Evolutionary conservation across 2,888 invertebrate genomes (phyloP).

Genomic region (Alcis repandata): DNA sequence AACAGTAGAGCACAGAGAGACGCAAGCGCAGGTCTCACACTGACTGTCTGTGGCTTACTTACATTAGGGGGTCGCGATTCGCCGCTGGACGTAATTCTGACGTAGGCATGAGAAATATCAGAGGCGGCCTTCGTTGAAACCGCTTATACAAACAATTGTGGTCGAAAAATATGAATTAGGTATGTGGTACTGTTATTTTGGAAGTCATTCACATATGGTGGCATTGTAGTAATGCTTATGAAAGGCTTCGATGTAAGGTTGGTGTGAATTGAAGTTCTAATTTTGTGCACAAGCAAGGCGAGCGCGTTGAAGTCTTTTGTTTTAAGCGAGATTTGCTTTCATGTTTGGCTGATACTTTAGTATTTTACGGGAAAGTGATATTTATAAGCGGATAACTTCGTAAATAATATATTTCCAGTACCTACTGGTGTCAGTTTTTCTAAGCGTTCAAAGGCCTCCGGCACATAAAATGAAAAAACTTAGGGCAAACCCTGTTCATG

Average conservation of each 20-base stretch:
- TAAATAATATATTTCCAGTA: too few relatives aligned
- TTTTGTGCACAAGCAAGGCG: slow-evolving; percentile 5
- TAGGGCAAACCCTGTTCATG: too few relatives aligned
- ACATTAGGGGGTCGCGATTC: slow-evolving; percentile 79
- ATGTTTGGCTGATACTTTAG: not conserved
- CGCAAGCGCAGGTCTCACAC: slow-evolving; percentile 78
- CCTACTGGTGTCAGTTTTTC: too few relatives aligned
- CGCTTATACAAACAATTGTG: slow-evolving; percentile 47
- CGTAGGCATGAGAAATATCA: slow-evolving; percentile 72
- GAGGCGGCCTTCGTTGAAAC: slow-evolving; percentile 61
- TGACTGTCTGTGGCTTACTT: slow-evolving; percentile 68
- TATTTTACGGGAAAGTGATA: not conserved
- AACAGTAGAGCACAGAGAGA: slow-evolving; percentile 76
- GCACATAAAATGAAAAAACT: too few relatives aligned
- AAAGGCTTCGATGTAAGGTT: slow-evolving; percentile 17
- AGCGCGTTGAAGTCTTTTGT: slow-evolving; percentile 32
- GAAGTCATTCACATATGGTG: slow-evolving; percentile 40
- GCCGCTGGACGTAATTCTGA: slow-evolving; percentile 73
- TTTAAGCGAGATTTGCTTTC: not conserved
- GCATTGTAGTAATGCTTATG: slow-evolving; percentile 13
- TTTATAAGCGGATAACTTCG: not conserved
- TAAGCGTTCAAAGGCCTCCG: too few relatives aligned
- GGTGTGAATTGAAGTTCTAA: slow-evolving; percentile 9
- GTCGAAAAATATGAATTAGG: slow-evolving; percentile 33
- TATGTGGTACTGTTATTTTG: slow-evolving; percentile 39